Percentiles rank a stretch among this genome's conserved stretches.
Evolutionary conservation across 1,140 invertebrate species (phyloP).

Genomic region (Bombus difficillimus): DNA sequence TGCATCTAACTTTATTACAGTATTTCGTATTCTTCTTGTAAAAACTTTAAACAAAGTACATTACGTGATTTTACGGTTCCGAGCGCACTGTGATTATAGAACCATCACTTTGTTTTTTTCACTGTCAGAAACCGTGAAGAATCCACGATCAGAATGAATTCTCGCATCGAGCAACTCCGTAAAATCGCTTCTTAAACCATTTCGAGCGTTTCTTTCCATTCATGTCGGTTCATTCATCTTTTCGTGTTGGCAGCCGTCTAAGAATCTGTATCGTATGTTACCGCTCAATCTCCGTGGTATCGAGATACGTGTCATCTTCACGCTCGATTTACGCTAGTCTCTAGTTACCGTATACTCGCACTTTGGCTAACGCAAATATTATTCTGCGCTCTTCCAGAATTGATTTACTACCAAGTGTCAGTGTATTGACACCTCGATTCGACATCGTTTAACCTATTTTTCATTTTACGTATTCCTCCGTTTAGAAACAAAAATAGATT

Average conservation of each 20-base stretch:
- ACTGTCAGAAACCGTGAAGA: background rate
- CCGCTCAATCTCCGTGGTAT: slow-evolving; percentile 32
- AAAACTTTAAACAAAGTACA: background rate
- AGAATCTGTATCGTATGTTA: slow-evolving; percentile 34
- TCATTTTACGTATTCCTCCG: too few species aligned
- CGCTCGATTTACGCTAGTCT: slow-evolving; percentile 3
- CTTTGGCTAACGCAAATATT: slow-evolving; percentile 24
- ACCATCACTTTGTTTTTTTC: background rate
- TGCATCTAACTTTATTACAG: background rate
- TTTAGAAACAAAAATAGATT: background rate
- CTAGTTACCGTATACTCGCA: background rate
- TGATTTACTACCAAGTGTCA: background rate
- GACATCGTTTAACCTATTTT: background rate
- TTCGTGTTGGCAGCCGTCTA: slow-evolving; percentile 11
- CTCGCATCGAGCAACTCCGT: slow-evolving; percentile 1
- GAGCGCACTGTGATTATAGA: background rate
- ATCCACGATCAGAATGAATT: slow-evolving; percentile 3
- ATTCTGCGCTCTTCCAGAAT: background rate
- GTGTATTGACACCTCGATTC: background rate
- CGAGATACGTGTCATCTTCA: slow-evolving; percentile 47
- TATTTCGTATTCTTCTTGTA: background rate
- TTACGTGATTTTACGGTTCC: background rate
- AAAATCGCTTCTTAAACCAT: slow-evolving; percentile 26
- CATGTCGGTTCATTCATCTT: slow-evolving; percentile 53
- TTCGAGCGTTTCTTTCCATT: slow-evolving; percentile 52